Percentiles rank a stretch among this genome's conserved stretches.
phyloP scores from a whole-genome alignment of 2,888 invertebrate species.

The Tridacna gigas region DNA sequence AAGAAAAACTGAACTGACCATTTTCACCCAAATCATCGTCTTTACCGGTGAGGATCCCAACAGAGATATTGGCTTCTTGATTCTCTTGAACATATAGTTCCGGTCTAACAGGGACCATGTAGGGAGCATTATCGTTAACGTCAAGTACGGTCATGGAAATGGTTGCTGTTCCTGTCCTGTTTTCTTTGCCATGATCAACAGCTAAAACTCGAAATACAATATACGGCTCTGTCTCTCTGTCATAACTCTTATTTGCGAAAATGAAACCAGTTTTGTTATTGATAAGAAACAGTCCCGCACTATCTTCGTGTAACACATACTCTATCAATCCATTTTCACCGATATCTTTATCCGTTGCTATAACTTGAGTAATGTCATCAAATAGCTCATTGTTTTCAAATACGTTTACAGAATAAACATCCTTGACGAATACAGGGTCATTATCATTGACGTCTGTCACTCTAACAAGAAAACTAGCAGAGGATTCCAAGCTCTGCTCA shows the following conservation, averaged over 20 bases:
- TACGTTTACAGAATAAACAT: slow-evolving; percentile 61
- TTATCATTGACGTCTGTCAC: slow-evolving; percentile 96
- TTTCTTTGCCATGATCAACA: slow-evolving; percentile 53
- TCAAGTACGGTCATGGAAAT: slow-evolving; percentile 63
- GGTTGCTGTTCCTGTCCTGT: slow-evolving; percentile 67
- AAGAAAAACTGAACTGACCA: slow-evolving; percentile 56
- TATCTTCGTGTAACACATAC: slow-evolving; percentile 59
- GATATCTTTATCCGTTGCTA: slow-evolving; percentile 90
- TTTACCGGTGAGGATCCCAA: slow-evolving; percentile 60
- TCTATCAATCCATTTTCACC: slow-evolving; percentile 68
- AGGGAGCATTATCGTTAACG: slow-evolving; percentile 65
- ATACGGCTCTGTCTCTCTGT: slow-evolving; percentile 65
- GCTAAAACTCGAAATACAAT: slow-evolving; percentile 64
- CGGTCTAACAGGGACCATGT: slow-evolving; percentile 56
- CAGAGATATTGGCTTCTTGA: slow-evolving; percentile 31
- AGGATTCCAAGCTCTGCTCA: slow-evolving; percentile 64
- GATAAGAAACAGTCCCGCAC: slow-evolving; percentile 53
- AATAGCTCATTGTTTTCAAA: slow-evolving; percentile 70
- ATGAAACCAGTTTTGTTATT: slow-evolving; percentile 70
- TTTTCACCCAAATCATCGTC: slow-evolving; percentile 74
- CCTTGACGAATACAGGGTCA: slow-evolving; percentile 91
- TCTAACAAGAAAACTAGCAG: slow-evolving; percentile 73
- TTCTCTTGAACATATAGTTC: slow-evolving; percentile 63
- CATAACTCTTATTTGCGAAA: slow-evolving; percentile 61
- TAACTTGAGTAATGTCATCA: slow-evolving; percentile 90